phyloP scores from a whole-genome alignment of 2,888 invertebrate genomes.

The Pegoplata infirma region DNA sequence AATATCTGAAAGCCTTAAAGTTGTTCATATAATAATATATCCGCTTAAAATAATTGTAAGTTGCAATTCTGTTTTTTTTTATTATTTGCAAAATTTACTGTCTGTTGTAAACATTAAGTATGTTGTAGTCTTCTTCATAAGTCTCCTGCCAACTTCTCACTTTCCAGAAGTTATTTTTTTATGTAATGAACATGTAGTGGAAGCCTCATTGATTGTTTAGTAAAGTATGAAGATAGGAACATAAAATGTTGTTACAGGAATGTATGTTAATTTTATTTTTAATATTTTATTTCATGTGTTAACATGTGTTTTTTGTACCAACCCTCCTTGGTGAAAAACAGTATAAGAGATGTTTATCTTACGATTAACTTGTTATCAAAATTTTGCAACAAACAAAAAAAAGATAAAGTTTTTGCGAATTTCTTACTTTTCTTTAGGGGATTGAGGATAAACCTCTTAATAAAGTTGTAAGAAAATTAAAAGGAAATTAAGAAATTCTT shows the following conservation, averaged over 20 bases:
- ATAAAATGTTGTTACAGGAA: neutral
- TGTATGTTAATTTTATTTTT: neutral
- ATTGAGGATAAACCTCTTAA: neutral
- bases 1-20: too few relatives aligned
- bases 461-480: neutral
- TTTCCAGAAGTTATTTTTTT: neutral
- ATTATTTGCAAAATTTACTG: neutral
- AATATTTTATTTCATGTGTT: neutral
- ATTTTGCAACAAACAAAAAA: neutral
- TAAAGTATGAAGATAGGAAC: neutral
- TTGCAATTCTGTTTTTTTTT: neutral
- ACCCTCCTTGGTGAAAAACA: constrained; percentile 5
- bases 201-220: neutral
- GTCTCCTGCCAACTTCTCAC: neutral
- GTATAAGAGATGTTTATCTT: constrained; percentile 10
- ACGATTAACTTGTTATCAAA: constrained; percentile 10
- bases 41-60: neutral
- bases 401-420: neutral
- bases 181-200: neutral
- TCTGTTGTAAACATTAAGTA: neutral
- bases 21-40: neutral
- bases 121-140: neutral
- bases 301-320: constrained; percentile 17
- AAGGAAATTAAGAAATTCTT: neutral
- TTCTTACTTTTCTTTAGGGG: neutral